Base-by-base conservation (phyloP, 2,888 invertebrate genomes). In the Crioceris asparagi region DNA sequence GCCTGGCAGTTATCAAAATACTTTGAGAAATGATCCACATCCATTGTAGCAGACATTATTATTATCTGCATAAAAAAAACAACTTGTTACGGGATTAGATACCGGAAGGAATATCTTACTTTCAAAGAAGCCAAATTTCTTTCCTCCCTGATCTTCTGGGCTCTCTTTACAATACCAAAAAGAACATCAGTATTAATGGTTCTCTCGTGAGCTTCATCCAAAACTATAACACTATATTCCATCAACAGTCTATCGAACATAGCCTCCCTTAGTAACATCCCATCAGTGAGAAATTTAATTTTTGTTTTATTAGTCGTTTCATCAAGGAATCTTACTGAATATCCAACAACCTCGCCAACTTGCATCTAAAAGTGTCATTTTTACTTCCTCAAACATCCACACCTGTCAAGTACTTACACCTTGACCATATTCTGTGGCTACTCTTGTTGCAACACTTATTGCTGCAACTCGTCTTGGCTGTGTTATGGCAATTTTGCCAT, bases 31-130 rank as follows among this genome's bases (percentile, higher is more conserved):
- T 87, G 82, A 62, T 91, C 90, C 6, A 91, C 90, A 65, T 94
- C 90, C 90, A 94, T 92, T 10, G 94, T 94, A 1, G 94, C 94
- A 1, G 93, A 94, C 80, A 93, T 93, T 32, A 93, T 71, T 21
- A 94, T 75, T 15, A 90, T 66, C 82, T 84, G 58, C 32, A 70
- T 47, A 31, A 16, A 17, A 21, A 21, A 10, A 10, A 21, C 6
- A 21, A 21, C 7, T 10, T 21, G 10, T 21, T 21, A 10, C 7
- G 21, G 10, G 10, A 21, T 21, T 21, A 6, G 10, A 21, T 10
- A 7, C 10, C 21, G 10, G 10, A 21, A 7, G 10, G 21, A 21
- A 21, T 10, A 21, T 10, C 21, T 21, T 57, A 83, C 77, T 68
- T 86, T 88, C 8, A 88, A 59, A 1, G 75, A 73, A 30, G 66